A percentile compares a stretch with the other conserved stretches of the same genome.
Evolutionary conservation across 2,888 invertebrate genomes (phyloP).

Genomic region (Gastracanthus pulcherrimus): DNA sequence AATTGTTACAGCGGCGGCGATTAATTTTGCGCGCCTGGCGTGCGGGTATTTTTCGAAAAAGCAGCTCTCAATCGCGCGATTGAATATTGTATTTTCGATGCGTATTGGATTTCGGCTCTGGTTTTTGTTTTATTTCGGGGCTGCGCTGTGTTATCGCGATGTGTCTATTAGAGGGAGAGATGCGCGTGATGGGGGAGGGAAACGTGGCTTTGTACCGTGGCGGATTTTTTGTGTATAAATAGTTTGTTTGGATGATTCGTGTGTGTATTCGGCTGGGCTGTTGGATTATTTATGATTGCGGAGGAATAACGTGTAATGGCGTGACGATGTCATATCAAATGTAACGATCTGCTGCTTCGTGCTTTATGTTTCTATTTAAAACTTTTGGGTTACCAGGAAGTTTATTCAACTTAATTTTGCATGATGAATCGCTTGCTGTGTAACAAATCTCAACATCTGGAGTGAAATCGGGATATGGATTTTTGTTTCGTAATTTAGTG

Average conservation of each 20-base stretch:
- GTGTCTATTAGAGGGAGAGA: not conserved
- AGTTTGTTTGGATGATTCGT: too few species aligned
- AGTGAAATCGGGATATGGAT: too few species aligned
- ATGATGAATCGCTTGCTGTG: not conserved
- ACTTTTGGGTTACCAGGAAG: not conserved
- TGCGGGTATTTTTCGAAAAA: constrained; percentile 38
- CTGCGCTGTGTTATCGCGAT: not conserved
- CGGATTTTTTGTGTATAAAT: not conserved
- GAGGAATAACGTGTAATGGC: constrained; percentile 12
- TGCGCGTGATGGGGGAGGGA: not conserved
- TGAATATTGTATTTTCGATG: constrained; percentile 19
- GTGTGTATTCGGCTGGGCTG: constrained; percentile 7
- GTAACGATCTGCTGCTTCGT: not conserved
- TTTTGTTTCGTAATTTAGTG: too few species aligned
- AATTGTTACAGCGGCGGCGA: constrained; percentile 24
- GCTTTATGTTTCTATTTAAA: constrained; percentile 2
- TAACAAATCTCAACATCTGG: not conserved
- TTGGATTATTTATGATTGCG: constrained; percentile 22
- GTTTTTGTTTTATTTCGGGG: not conserved
- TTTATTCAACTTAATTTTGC: not conserved
- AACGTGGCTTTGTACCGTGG: constrained; percentile 9
- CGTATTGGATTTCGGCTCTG: not conserved
- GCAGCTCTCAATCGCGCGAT: not conserved
- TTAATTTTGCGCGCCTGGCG: constrained; percentile 30
- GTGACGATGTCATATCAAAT: constrained; percentile 49